A percentile compares a stretch with the other conserved stretches of the same genome.
These are phyloP conservation scores for Gymnogyps californianus DNA, from an alignment of 2,113 vertebrate genomes.

Conservation along the genomic window DNA sequence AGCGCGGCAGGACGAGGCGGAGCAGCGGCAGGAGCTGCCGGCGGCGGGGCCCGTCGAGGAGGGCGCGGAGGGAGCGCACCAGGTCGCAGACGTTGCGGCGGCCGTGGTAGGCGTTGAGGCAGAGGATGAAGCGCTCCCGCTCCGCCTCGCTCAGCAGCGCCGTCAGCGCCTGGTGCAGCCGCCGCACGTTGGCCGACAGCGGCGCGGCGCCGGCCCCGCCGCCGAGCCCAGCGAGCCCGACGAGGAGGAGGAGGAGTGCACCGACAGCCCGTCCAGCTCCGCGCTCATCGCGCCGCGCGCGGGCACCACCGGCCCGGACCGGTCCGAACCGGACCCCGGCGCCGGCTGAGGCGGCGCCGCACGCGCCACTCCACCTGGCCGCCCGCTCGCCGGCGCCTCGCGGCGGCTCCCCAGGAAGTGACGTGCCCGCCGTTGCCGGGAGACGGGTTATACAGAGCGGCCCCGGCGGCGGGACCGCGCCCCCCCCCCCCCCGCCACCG, in stretches of 20 bases:
- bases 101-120: conserved; percentile 93
- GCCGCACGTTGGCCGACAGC: conserved; percentile 90
- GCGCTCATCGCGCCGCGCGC: background rate
- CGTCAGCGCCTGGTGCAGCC: conserved; percentile 92
- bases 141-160: conserved; percentile 89
- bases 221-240: conserved; percentile 78
- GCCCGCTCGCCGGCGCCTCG: background rate
- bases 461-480: background rate
- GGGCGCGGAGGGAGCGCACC: conserved; percentile 90
- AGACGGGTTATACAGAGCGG: conserved; percentile 69
- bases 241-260: conserved; percentile 81
- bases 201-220: conserved; percentile 78
- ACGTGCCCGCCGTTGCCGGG: conserved; percentile 71
- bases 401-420: conserved; percentile 70
- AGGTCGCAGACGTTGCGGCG: conserved; percentile 95
- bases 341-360: too few relatives aligned
- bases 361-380: background rate
- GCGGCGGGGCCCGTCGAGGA: conserved; percentile 89
- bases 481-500: too few relatives aligned
- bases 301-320: background rate
- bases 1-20: conserved; percentile 91
- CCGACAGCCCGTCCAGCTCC: conserved; percentile 68
- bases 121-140: conserved; percentile 94
- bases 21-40: conserved; percentile 93
- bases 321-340: background rate